Percentiles rank a stretch among this genome's conserved stretches.
These are phyloP conservation scores for Eilema caniola DNA, from an alignment of 2,888 invertebrate species.

Conservation along the genomic window DNA sequence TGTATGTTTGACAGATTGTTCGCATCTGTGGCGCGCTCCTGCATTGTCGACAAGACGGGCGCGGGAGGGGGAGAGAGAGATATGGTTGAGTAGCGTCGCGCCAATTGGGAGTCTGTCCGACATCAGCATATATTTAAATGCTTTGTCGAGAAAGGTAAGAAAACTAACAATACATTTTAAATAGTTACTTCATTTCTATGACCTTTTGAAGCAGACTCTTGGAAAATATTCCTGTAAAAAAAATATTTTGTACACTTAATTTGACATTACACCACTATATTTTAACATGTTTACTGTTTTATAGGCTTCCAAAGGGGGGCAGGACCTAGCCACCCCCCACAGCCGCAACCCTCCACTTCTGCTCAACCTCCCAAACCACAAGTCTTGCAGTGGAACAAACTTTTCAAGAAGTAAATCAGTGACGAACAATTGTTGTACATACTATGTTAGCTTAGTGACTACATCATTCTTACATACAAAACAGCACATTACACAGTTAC, in stretches of 20 bases:
- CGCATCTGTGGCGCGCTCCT: conserved; percentile 98
- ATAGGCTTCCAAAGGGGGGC: conserved; percentile 65
- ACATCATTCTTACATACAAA: conserved; percentile 19
- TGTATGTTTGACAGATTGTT: conserved; percentile 89
- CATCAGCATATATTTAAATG: conserved; percentile 67
- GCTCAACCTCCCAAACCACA: conserved; percentile 54
- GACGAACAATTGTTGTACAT: conserved; percentile 44
- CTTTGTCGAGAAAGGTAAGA: conserved; percentile 70
- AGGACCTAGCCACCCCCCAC: conserved; percentile 55
- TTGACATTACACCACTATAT: neutral
- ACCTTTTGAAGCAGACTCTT: too few species aligned
- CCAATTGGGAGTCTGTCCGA: conserved; percentile 79
- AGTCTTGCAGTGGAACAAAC: conserved; percentile 73
- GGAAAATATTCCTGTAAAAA: too few species aligned
- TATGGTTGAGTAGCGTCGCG: conserved; percentile 88
- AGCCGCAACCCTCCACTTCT: conserved; percentile 63
- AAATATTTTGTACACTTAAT: too few species aligned
- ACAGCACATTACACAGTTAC: conserved; percentile 24
- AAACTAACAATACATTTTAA: neutral
- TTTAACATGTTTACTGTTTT: conserved; percentile 8
- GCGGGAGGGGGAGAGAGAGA: conserved; percentile 88
- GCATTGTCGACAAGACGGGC: conserved; percentile 94
- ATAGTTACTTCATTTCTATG: neutral
- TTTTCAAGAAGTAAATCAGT: conserved; percentile 73
- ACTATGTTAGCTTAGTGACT: conserved; percentile 32